phyloP scores from a whole-genome alignment of 2,888 invertebrate genomes.

The Listrodromus nycthemerus region DNA sequence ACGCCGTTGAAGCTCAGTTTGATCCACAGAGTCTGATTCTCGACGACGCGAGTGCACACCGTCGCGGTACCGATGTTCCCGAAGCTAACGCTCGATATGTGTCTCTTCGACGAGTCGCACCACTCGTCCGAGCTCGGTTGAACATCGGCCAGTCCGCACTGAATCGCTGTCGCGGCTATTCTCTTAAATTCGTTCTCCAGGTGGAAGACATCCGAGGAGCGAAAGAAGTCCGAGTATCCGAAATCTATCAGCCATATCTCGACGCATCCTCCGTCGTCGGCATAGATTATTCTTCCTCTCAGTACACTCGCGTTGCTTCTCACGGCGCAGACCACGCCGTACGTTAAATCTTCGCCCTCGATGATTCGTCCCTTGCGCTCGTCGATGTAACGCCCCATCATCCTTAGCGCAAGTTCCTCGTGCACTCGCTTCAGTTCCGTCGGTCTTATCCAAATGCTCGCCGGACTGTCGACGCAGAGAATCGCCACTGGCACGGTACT shows the following conservation, averaged over 20 bases:
- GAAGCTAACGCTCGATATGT: not conserved
- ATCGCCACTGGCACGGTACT: constrained; percentile 31
- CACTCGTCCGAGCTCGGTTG: constrained; percentile 30
- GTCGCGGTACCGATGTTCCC: constrained; percentile 16
- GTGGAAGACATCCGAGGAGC: constrained; percentile 27
- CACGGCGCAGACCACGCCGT: constrained; percentile 20
- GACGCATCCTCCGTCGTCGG: constrained; percentile 19
- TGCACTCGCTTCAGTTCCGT: not conserved
- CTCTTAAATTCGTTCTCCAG: constrained; percentile 37
- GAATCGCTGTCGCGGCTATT: constrained; percentile 32
- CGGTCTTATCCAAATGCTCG: constrained; percentile 60
- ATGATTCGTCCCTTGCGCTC: constrained; percentile 4
- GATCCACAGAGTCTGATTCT: constrained; percentile 43
- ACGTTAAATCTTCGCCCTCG: constrained; percentile 4
- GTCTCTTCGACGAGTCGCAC: constrained; percentile 21
- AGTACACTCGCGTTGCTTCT: not conserved
- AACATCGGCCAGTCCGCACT: constrained; percentile 44
- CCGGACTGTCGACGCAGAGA: constrained; percentile 40
- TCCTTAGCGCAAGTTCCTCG: not conserved
- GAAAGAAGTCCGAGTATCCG: constrained; percentile 28
- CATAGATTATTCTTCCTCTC: constrained; percentile 36
- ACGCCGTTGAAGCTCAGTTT: constrained; percentile 39
- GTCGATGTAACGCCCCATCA: constrained; percentile 44
- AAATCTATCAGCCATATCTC: constrained; percentile 55
- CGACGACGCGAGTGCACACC: constrained; percentile 36